Conservation (phyloP, 2,888 invertebrate genomes). For the Drosophila barbarae region DNA sequence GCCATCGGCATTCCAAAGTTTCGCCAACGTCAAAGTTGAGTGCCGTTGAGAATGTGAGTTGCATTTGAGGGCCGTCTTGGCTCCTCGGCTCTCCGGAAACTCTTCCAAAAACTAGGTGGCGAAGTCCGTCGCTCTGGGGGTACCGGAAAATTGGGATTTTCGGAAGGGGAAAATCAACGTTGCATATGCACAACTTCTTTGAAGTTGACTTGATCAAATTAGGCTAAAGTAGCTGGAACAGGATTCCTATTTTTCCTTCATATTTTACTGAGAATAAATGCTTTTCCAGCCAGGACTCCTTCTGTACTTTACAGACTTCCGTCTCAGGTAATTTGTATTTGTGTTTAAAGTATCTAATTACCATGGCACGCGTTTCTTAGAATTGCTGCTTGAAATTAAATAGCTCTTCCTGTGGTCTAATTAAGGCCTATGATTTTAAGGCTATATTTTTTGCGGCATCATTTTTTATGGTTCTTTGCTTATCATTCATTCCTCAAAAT, state of each 20-base stretch:
- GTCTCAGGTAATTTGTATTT: neutral
- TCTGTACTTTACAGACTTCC: neutral
- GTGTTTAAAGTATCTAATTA: neutral
- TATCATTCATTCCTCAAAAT: conserved; percentile 29
- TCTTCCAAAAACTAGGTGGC: conserved; percentile 23
- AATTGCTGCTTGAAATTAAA: neutral
- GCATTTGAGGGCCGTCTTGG: conserved; percentile 14
- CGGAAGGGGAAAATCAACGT: conserved; percentile 24
- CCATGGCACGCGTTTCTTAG: neutral
- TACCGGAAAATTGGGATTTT: conserved; percentile 5
- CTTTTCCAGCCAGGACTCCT: neutral
- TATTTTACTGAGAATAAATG: neutral
- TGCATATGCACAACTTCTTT: conserved; percentile 37
- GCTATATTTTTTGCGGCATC: neutral
- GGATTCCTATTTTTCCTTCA: neutral
- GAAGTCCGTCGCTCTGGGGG: conserved; percentile 9
- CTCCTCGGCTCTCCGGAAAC: neutral
- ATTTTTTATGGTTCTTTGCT: conserved; percentile 23
- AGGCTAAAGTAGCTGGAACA: conserved; percentile 18
- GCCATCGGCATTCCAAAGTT: conserved; percentile 27
- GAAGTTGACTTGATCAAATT: conserved; percentile 35
- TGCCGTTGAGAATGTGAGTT: conserved; percentile 17
- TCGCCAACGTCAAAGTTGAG: conserved; percentile 36
- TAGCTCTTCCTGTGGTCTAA: neutral
- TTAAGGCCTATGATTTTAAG: conserved; percentile 21